Base-by-base conservation (phyloP, 2,888 invertebrate genomes). In the Drosophila kokeensis region DNA sequence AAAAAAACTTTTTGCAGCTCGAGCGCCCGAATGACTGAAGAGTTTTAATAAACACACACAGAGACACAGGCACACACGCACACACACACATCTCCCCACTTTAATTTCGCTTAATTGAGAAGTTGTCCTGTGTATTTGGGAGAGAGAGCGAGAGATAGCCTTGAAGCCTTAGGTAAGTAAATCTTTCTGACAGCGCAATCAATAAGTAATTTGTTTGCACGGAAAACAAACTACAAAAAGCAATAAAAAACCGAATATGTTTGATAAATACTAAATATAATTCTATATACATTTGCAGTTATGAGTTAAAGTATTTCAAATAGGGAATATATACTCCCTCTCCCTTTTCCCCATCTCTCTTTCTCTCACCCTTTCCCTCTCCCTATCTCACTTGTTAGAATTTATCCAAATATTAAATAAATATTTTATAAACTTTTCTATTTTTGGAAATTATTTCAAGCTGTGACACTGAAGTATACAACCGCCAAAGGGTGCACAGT, bases 61-160 rank as follows among this genome's bases (percentile, higher is more conserved):
- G 15, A 36, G 2, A 10, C 38, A 34, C 18, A 15, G 27, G 6
- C 45, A 24, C 24, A 30, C 32, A 11, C 32, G 32, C 32, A 32
- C 32, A 32, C 21, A 15, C 21, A 2, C 50, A 30, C 42, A 40
- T 18, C 42, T 6, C 57, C 61, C 42, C 52, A 48, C 67, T 79
- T 79, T 66, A 66, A 72, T 86, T 84, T 81, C 81, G 70, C 82
- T 86, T 87, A 86, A 86, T 88, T 88, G 87, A 82, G 81, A 87
- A 87, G 76, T 86, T 82, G 66, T 80, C 59, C 58, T 53, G 70
- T 71, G 34, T 48, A 60, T 53, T 34, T 45, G 69, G 50, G 8
- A 18, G 38, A 18, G 18, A 38, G 3, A 38, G 38, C 3, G 38
- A 38, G 8, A 40, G n/a, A 40, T 4, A 48, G 18, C 15, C 55